These are phyloP conservation scores for Cephalopachus bancanus DNA, from an alignment of 2,797 vertebrate species.

Conservation along the genomic window DNA sequence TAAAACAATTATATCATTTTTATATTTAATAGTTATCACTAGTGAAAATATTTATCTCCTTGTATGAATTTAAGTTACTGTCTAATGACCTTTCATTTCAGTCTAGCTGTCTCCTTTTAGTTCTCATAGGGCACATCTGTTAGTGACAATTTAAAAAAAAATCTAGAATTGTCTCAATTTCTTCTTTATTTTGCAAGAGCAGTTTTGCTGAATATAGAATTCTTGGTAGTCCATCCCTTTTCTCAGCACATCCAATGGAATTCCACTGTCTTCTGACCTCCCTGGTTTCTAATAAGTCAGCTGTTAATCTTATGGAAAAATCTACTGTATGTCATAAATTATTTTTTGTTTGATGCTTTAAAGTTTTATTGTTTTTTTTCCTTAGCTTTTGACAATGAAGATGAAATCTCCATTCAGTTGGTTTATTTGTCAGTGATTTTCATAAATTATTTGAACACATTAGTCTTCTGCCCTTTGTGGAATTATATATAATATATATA, in stretches of 20 bases:
- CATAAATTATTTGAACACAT: neutral
- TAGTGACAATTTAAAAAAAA: neutral
- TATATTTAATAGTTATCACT: neutral
- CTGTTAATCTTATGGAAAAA: neutral
- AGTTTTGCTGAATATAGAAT: neutral
- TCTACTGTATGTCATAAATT: neutral
- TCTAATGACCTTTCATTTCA: neutral
- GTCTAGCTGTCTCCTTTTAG: neutral
- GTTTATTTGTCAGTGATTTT: neutral
- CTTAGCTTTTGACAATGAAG: neutral
- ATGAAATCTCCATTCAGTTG: neutral
- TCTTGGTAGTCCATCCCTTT: neutral
- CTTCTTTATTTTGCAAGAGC: neutral
- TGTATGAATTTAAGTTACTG: neutral
- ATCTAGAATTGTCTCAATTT: neutral
- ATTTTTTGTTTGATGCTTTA: neutral
- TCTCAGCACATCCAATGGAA: neutral
- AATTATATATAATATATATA: too few relatives aligned
- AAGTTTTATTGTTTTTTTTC: neutral
- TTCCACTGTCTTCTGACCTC: neutral
- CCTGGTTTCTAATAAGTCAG: neutral
- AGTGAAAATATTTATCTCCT: neutral
- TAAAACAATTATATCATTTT: neutral
- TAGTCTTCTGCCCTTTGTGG: neutral
- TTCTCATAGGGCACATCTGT: neutral